Conservation (phyloP, 1,140 invertebrate species). For the Heliconius himera region DNA sequence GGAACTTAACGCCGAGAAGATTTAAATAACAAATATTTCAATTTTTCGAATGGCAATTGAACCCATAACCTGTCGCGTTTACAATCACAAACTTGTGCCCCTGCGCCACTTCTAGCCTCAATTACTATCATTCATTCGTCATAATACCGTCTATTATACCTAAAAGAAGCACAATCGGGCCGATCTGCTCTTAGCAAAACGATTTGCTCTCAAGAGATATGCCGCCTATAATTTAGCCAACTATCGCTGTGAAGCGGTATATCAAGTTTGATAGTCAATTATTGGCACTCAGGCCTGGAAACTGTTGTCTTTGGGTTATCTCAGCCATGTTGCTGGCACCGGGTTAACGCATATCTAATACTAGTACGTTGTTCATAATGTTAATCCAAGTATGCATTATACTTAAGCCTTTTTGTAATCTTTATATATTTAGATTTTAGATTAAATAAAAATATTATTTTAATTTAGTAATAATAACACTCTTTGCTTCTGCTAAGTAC, state of each 20-base stretch:
- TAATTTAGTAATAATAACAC: too few species aligned
- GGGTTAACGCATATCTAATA: constrained; percentile 52
- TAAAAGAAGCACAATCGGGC: constrained; percentile 14
- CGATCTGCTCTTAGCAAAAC: constrained; percentile 43
- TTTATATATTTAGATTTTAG: too few species aligned
- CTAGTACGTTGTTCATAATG: constrained; percentile 57
- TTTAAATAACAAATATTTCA: too few species aligned
- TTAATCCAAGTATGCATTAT: not conserved
- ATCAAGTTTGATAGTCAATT: constrained; percentile 79
- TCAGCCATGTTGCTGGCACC: constrained; percentile 53
- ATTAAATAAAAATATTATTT: too few species aligned
- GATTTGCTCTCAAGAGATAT: constrained; percentile 41
- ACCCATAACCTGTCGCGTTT: not conserved
- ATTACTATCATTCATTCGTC: not conserved
- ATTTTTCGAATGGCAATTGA: too few species aligned
- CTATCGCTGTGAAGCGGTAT: constrained; percentile 69
- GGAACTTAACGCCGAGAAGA: too few species aligned
- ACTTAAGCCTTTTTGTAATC: not conserved
- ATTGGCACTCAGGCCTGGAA: constrained; percentile 68
- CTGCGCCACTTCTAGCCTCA: too few species aligned
- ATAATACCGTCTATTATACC: not conserved
- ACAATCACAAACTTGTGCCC: not conserved
- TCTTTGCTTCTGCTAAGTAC: too few species aligned
- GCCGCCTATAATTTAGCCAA: constrained; percentile 64
- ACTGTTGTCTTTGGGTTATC: constrained; percentile 66